Evolutionary conservation across 1,140 invertebrate genomes (phyloP).

Genomic region (Cotesia typhae): DNA sequence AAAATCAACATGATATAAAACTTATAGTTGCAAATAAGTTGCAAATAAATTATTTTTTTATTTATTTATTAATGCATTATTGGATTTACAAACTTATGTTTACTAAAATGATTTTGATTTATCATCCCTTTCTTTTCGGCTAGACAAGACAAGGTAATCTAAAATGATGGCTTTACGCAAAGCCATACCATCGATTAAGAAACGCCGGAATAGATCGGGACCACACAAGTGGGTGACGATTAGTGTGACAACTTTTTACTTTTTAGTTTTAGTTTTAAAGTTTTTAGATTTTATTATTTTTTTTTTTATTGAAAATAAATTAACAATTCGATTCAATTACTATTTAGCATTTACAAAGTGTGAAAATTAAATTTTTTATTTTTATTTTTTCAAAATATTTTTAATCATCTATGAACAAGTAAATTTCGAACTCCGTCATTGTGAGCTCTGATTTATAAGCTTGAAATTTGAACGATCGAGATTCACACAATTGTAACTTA

Average conservation of each 20-base stretch:
- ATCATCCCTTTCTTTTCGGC: slow-evolving; percentile 38
- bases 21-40: no score
- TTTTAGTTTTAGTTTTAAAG: no score
- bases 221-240: slow-evolving; percentile 33
- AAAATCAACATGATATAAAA: no score
- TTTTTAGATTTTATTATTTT: background rate
- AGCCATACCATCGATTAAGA: slow-evolving; percentile 30
- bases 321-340: no score
- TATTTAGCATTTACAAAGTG: no score
- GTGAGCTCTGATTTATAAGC: slow-evolving; percentile 52
- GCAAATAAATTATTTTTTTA: no score
- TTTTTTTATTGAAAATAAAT: background rate
- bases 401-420: slow-evolving; percentile 51
- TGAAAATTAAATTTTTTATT: no score
- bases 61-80: no score
- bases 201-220: slow-evolving; percentile 18
- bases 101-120: slow-evolving; percentile 48
- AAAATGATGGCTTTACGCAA: slow-evolving; percentile 18
- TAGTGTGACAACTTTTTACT: slow-evolving; percentile 16
- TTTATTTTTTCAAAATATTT: slow-evolving; percentile 16
- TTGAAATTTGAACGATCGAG: slow-evolving; percentile 29
- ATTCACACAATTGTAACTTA: slow-evolving; percentile 2
- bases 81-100: no score
- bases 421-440: slow-evolving; percentile 51
- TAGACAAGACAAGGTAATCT: slow-evolving; percentile 7